Base-by-base conservation (phyloP, 2,888 invertebrate genomes). In the Magallana nippona region DNA sequence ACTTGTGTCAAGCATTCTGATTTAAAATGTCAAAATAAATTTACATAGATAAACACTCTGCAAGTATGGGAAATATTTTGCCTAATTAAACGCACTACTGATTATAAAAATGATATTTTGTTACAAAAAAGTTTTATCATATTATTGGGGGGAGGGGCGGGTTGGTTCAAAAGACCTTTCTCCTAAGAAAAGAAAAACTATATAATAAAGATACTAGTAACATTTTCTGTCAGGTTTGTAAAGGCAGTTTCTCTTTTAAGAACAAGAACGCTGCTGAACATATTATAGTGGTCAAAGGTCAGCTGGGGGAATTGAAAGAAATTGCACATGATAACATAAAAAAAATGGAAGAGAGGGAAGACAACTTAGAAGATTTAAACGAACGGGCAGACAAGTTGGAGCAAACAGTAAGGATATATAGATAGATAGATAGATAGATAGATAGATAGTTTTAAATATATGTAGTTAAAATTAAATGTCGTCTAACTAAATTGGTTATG, bases 331-430 rank as follows among this genome's bases (percentile, higher is more conserved):
- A 78, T 17, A 82, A 82, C 22, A 58, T 78, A 1, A 55, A 60
- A n/a, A 82, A 78, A 55, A 55, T 82, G 78, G 58, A 82, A 10
- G 82, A 82, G 44, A 78, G 82, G 13, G 56, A 60, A 32, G 82
- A 78, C 15, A 62, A 82, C 19, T 60, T 82, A 22, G 82, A 82
- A 1, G 82, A 82, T 78, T 27, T 82, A n/a, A 78, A 78, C 55
- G 44, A 44, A 1, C 78, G 78, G 10, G 82, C 82, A 44, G 56
- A 13, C 13, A 15, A 60, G 10, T 15, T 82, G 22, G 10, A 60
- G 15, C 17, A 82, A 55, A 17, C 11, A 32, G 71, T 71, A 27
- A 71, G 71, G 15, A 60, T 17, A 60, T 60, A n/a, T 15, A n/a
- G 8, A 17, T n/a, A 11, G 5, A n/a, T 15, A 60, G 8, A 60